These are phyloP conservation scores for Mormyrus proboscirostris DNA, from an alignment of 2,797 vertebrate species.

Conservation along the genomic window DNA sequence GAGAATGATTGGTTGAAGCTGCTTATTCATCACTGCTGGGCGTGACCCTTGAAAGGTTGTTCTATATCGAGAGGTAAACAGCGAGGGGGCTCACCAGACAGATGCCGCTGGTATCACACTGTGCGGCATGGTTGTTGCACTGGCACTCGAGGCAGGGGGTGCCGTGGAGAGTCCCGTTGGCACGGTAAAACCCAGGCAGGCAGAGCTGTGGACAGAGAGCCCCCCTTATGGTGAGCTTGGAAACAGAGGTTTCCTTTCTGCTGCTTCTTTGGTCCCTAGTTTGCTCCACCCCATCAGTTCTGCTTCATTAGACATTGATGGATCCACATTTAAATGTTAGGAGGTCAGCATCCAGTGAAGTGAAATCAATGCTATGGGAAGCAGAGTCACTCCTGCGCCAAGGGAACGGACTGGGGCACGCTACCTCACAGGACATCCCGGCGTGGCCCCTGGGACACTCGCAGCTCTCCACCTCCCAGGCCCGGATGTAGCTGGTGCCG, in stretches of 20 bases:
- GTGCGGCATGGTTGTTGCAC: slow-evolving; percentile 72
- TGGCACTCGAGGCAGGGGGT: slow-evolving; percentile 86
- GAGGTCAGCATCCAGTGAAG: background rate
- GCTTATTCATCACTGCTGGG: background rate
- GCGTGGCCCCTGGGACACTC: slow-evolving; percentile 86
- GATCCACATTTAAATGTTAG: background rate
- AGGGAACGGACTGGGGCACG: background rate
- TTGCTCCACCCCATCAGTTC: background rate
- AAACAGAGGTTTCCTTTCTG: background rate
- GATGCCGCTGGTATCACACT: slow-evolving; percentile 72
- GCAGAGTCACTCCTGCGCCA: background rate
- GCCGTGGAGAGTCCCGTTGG: slow-evolving; percentile 82
- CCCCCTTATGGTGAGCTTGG: background rate
- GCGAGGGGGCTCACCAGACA: slow-evolving; percentile 72
- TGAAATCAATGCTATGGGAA: background rate
- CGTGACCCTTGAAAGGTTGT: background rate
- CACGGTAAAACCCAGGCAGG: slow-evolving; percentile 76
- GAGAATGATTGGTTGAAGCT: background rate
- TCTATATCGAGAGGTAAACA: background rate
- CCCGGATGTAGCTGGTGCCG: slow-evolving; percentile 52
- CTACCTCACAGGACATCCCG: slow-evolving; percentile 90
- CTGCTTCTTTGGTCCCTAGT: background rate
- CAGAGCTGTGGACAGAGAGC: slow-evolving; percentile 63
- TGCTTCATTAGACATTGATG: background rate
- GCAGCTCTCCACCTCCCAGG: slow-evolving; percentile 74